These are phyloP conservation scores for Trachelus tabidus DNA, from an alignment of 2,888 invertebrate species.

Conservation along the genomic window DNA sequence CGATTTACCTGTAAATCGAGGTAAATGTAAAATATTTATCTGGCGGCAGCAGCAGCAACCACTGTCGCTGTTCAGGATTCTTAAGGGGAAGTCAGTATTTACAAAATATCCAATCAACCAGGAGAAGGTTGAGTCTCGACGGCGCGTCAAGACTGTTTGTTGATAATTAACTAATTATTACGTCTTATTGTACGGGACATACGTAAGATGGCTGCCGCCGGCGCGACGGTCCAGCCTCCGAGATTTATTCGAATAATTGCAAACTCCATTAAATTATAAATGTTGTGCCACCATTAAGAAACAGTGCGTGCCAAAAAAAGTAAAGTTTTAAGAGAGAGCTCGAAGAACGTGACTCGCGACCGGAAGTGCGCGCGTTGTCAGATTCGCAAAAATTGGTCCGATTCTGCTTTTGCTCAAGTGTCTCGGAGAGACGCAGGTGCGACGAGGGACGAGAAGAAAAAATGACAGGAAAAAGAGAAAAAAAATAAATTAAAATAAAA, in stretches of 20 bases:
- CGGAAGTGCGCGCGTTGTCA: neutral
- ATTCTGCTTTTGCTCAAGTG: too few species aligned
- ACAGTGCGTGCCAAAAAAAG: conserved; percentile 38
- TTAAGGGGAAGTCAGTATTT: conserved; percentile 5
- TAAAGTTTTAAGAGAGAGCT: conserved; percentile 9
- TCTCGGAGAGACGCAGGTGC: too few species aligned
- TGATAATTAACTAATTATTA: conserved; percentile 20
- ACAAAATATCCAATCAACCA: neutral
- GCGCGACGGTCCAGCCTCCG: conserved; percentile 35
- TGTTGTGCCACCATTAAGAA: conserved; percentile 34
- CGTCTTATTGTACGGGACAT: neutral
- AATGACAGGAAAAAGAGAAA: conserved; percentile 14
- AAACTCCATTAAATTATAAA: conserved; percentile 31
- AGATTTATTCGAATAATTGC: conserved; percentile 40
- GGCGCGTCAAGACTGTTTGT: conserved; percentile 27
- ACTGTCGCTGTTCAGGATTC: neutral
- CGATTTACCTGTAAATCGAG: neutral
- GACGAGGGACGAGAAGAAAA: too few species aligned
- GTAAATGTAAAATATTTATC: too few species aligned
- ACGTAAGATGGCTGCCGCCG: conserved; percentile 25
- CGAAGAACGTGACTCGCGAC: conserved; percentile 1
- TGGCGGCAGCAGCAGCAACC: too few species aligned
- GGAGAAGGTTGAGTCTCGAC: conserved; percentile 2
- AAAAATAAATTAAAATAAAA: neutral
- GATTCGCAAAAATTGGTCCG: too few species aligned